Evolutionary conservation across 2,113 vertebrate species (phyloP).

Genomic region (Amia ocellicauda): DNA sequence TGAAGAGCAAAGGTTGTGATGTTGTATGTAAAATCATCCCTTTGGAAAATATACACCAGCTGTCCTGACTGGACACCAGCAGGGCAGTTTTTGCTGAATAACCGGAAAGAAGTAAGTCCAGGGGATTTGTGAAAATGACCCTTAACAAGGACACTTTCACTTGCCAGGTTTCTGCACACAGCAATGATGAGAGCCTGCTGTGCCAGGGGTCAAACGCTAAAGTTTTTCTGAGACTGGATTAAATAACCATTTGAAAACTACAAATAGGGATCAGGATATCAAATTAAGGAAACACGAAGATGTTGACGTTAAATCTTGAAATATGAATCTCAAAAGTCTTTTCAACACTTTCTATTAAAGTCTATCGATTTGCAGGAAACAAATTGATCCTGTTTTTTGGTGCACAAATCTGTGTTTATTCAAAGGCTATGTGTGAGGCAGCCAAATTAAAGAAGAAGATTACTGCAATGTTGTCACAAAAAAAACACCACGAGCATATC

Average conservation of each 20-base stretch:
- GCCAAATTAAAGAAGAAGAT: too few species aligned
- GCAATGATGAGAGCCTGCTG: constrained; percentile 33
- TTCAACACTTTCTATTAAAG: too few species aligned
- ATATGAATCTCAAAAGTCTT: too few species aligned
- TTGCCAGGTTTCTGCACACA: constrained; percentile 31
- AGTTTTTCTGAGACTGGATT: not conserved
- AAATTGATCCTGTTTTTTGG: too few species aligned
- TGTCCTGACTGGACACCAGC: constrained; percentile 44
- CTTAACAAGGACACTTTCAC: constrained; percentile 41
- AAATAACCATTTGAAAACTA: too few species aligned
- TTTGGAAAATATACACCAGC: constrained; percentile 43
- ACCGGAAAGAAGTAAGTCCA: constrained; percentile 16
- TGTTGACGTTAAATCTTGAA: too few species aligned
- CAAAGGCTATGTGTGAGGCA: too few species aligned
- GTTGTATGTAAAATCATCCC: constrained; percentile 25
- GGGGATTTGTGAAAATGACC: constrained; percentile 40
- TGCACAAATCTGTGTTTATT: too few species aligned
- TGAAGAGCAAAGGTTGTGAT: constrained; percentile 16
- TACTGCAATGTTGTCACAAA: too few species aligned
- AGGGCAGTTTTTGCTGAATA: constrained; percentile 32
- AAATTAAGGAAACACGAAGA: too few species aligned
- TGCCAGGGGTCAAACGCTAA: not conserved
- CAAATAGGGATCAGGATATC: not conserved
- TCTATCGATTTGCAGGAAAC: too few species aligned
- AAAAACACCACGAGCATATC: too few species aligned